Conservation (phyloP, 2,888 invertebrate species). For the Scrobipalpa costella region DNA sequence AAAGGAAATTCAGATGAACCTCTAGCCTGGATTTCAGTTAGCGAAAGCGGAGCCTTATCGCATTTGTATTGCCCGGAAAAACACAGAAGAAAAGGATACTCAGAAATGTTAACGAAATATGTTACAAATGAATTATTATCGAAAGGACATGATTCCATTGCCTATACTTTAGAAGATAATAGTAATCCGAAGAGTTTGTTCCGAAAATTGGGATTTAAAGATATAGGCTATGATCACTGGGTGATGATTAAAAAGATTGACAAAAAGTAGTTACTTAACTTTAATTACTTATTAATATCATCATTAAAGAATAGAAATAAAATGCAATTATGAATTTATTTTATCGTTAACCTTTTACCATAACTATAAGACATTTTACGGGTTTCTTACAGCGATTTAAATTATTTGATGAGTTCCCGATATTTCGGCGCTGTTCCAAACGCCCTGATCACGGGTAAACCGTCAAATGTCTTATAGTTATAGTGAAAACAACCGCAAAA, state of each 20-base stretch:
- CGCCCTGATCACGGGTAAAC: no score
- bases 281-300: not conserved
- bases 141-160: slow-evolving; percentile 38
- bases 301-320: no score
- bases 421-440: no score
- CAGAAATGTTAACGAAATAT: slow-evolving; percentile 40
- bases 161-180: slow-evolving; percentile 40
- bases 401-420: no score
- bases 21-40: slow-evolving; percentile 44
- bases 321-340: no score
- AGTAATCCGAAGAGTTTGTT: slow-evolving; percentile 38
- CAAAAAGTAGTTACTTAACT: not conserved
- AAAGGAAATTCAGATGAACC: slow-evolving; percentile 30
- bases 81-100: slow-evolving; percentile 47
- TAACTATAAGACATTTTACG: no score
- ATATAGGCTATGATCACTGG: slow-evolving; percentile 37
- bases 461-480: no score
- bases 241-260: slow-evolving; percentile 30
- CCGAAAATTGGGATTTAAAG: slow-evolving; percentile 39
- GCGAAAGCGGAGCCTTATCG: slow-evolving; percentile 42
- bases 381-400: no score
- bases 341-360: no score
- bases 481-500: no score
- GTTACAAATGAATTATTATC: slow-evolving; percentile 39
- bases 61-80: slow-evolving; percentile 43